These are phyloP conservation scores for Volucella inflata DNA, from an alignment of 2,888 invertebrate genomes.

Conservation along the genomic window DNA sequence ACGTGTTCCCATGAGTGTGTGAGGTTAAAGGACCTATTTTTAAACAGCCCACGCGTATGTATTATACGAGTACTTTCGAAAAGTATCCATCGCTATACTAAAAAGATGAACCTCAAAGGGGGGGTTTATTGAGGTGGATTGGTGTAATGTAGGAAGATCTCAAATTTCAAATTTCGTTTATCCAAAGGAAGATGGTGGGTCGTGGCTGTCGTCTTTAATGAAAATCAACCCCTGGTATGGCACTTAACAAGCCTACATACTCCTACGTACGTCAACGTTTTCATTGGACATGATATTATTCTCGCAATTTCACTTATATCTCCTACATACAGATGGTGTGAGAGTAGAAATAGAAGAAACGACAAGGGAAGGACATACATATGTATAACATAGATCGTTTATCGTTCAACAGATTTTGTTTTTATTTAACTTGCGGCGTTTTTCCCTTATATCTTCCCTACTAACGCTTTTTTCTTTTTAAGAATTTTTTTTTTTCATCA, in stretches of 20 bases:
- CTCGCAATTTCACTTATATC: conserved; percentile 29
- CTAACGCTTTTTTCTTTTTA: background rate
- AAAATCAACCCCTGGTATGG: conserved; percentile 18
- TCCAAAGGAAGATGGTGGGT: background rate
- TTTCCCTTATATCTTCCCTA: conserved; percentile 50
- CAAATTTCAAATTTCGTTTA: conserved; percentile 53
- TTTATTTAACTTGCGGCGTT: conserved; percentile 54
- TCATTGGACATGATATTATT: conserved; percentile 43
- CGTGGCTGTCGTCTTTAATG: conserved; percentile 26
- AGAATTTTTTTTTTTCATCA: conserved; percentile 28
- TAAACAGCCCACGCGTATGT: conserved; percentile 9
- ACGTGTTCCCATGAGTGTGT: conserved; percentile 19
- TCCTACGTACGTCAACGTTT: conserved; percentile 13
- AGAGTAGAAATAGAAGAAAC: background rate
- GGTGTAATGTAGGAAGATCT: conserved; percentile 7
- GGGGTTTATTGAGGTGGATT: background rate
- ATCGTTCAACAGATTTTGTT: conserved; percentile 62
- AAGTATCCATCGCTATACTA: conserved; percentile 28
- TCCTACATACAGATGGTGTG: background rate
- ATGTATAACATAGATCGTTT: conserved; percentile 10
- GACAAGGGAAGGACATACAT: conserved; percentile 27
- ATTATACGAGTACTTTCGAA: conserved; percentile 26
- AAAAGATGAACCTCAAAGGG: background rate
- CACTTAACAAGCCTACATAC: conserved; percentile 37
- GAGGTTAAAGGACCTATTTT: background rate